phyloP scores from a whole-genome alignment of 2,888 invertebrate genomes.

The Disparrhopalites patrizii region DNA sequence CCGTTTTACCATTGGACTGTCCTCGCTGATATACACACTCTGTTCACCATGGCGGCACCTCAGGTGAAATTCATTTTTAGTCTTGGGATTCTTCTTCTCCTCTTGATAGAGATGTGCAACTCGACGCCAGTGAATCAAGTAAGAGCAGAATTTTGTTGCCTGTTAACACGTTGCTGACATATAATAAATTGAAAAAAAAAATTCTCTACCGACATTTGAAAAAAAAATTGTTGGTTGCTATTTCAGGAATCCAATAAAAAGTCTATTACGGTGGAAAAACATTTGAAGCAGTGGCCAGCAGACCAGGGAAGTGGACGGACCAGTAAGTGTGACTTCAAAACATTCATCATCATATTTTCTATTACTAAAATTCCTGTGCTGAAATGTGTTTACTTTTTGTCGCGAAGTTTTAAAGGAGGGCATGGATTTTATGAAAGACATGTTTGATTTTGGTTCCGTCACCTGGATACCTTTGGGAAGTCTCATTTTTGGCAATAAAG shows the following conservation, averaged over 20 bases:
- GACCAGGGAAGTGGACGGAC: neutral
- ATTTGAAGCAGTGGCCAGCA: neutral
- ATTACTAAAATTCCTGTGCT: too few species aligned
- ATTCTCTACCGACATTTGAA: neutral
- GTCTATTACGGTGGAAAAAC: too few species aligned
- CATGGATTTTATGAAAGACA: slow-evolving; percentile 17
- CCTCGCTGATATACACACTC: too few species aligned
- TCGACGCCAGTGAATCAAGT: neutral
- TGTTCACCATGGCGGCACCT: too few species aligned
- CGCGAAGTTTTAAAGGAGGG: neutral
- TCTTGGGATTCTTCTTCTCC: neutral
- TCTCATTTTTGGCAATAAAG: slow-evolving; percentile 10
- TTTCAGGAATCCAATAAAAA: neutral
- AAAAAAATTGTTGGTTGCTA: neutral
- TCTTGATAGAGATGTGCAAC: neutral
- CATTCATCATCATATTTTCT: too few species aligned
- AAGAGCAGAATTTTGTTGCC: neutral
- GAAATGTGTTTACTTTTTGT: too few species aligned
- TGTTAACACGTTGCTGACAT: too few species aligned
- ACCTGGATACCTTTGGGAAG: slow-evolving; percentile 18
- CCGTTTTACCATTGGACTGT: too few species aligned
- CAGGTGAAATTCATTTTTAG: too few species aligned
- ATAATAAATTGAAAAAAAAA: neutral
- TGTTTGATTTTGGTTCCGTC: slow-evolving; percentile 12
- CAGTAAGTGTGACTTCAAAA: neutral